phyloP scores from a whole-genome alignment of 2,888 invertebrate species.

The Heliconius ismenius region DNA sequence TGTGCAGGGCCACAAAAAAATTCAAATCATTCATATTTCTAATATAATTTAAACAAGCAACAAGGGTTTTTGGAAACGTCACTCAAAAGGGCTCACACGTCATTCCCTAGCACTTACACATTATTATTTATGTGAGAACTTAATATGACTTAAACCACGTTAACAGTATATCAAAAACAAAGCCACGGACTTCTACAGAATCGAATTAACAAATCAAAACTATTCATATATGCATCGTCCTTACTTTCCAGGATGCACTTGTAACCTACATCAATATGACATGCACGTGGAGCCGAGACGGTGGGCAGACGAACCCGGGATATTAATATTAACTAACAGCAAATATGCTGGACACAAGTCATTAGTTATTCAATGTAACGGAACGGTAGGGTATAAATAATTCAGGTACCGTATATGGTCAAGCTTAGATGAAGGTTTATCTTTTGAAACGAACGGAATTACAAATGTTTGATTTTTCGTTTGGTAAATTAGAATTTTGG shows the following conservation, averaged over 20 bases:
- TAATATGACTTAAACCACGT: no score
- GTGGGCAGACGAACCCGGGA: slow-evolving; percentile 49
- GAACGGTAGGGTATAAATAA: slow-evolving; percentile 69
- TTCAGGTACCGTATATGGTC: slow-evolving; percentile 61
- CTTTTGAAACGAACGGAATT: slow-evolving; percentile 37
- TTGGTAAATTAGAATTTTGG: slow-evolving; percentile 16
- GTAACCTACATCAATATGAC: slow-evolving; percentile 41
- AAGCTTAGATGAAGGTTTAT: slow-evolving; percentile 45
- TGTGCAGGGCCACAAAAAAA: no score
- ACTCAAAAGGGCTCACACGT: no score
- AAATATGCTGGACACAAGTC: slow-evolving; percentile 59
- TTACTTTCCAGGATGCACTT: slow-evolving; percentile 42
- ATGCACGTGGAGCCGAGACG: slow-evolving; percentile 45
- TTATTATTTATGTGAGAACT: no score
- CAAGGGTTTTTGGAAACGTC: no score
- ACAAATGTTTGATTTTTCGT: slow-evolving; percentile 27
- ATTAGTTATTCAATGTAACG: slow-evolving; percentile 77
- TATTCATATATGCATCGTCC: slow-evolving; percentile 35
- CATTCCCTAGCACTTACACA: no score
- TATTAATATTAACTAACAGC: slow-evolving; percentile 59
- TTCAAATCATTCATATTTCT: no score
- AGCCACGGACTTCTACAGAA: slow-evolving; percentile 32
- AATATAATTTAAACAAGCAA: no score
- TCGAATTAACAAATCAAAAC: slow-evolving; percentile 32
- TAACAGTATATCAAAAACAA: slow-evolving; percentile 7